Evolutionary conservation across 64 coral and sea anemone genomes (phyloP), one percentile per base, ranked within the genome.

Genomic region (Montipora sp.): DNA sequence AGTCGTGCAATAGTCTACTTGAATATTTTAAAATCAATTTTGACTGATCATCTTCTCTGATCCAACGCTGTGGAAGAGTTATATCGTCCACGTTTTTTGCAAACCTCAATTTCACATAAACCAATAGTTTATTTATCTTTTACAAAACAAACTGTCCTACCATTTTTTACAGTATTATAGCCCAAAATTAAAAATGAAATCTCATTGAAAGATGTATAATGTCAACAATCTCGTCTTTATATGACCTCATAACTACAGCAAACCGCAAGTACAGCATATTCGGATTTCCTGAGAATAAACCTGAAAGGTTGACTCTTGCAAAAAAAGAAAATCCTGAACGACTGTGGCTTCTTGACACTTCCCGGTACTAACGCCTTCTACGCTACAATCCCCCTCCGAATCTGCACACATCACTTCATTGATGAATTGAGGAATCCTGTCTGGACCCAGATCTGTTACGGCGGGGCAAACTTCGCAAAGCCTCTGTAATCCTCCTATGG

Each of bases 381-480:
- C 9, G 8, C 65, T 21, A 48, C 77, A 72, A 8, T 3, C 3
- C 14, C 66, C 44, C 2, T 67, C n/a, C 1, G 8, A 12, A 23
- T 51, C 60, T 11, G 60, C 65, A 58, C 89, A 90, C 48, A 90
- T 36, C 13, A 90, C 61, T 80, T 90, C 89, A 21, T 90, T 90
- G 11, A 90, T 90, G 66, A 81, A 90, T 5, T 66, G 89, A 1
- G 89, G 89, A 16, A 81, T 44, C 24, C 23, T 90, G 61, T 43
- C 49, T 49, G 89, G 89, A 18, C 89, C 89, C 15, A 90, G 22
- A 51, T 90, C 89, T 15, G 89, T 90, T 43, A 81, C 3, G 5
- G 78, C 89, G 0, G 89, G 89, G 27, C 89, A 90, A 50, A 55
- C 47, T n/a, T 27, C 24, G 27, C 89, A 90, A 3, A 80, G 89